phyloP scores from a whole-genome alignment of 37 sponge, comb jelly and placozoan species.

The Dysidea cf. avara region DNA sequence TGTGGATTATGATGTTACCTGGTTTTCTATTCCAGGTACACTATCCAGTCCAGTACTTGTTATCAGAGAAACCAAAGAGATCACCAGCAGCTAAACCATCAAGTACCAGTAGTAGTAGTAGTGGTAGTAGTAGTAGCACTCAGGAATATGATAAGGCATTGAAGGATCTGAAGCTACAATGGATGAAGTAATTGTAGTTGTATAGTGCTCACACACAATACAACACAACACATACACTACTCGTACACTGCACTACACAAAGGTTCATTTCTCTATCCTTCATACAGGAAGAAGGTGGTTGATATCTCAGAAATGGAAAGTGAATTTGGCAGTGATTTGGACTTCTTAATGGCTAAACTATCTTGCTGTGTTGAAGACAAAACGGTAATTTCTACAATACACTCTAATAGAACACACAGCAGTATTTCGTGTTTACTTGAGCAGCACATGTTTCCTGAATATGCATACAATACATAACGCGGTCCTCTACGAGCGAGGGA shows the following conservation, averaged over 20 bases:
- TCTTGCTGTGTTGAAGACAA: slow-evolving; percentile 17
- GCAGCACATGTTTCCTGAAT: too few relatives aligned
- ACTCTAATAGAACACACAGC: not conserved
- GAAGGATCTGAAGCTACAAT: slow-evolving; percentile 59
- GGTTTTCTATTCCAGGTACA: slow-evolving; percentile 16
- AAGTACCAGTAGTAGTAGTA: too few relatives aligned
- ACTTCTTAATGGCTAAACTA: slow-evolving; percentile 52
- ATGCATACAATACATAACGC: too few relatives aligned
- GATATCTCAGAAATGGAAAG: slow-evolving; percentile 23
- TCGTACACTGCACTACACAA: too few relatives aligned
- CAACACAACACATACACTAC: too few relatives aligned
- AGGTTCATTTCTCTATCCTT: too few relatives aligned
- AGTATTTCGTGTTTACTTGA: not conserved
- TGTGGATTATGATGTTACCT: too few relatives aligned
- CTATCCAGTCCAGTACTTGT: slow-evolving; percentile 51
- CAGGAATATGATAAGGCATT: slow-evolving; percentile 38
- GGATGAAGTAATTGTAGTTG: slow-evolving; percentile 43
- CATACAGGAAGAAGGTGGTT: too few relatives aligned
- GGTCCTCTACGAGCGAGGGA: too few relatives aligned
- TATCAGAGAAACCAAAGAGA: slow-evolving; percentile 41
- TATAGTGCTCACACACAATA: too few relatives aligned
- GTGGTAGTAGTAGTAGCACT: not conserved
- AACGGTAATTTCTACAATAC: slow-evolving; percentile 20
- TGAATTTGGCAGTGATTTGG: slow-evolving; percentile 35
- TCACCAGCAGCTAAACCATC: not conserved